A percentile compares a stretch with the other conserved stretches of the same genome.
These are phyloP conservation scores for Pelobates cultripes DNA, from an alignment of 2,797 vertebrate species.

Conservation along the genomic window DNA sequence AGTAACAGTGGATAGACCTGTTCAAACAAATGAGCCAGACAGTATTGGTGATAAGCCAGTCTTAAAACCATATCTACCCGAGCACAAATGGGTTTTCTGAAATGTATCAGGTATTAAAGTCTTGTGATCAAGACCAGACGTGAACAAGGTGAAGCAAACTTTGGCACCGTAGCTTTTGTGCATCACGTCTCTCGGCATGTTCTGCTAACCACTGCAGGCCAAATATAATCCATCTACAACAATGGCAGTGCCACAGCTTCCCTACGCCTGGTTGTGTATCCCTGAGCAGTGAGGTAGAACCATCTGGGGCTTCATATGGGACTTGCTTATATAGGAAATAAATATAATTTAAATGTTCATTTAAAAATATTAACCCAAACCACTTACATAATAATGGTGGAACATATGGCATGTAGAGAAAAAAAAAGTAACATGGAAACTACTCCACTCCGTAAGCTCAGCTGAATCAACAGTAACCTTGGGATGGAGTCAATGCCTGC, in stretches of 20 bases:
- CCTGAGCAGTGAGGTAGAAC: not conserved
- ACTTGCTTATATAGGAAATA: too few relatives aligned
- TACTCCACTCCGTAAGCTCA: not conserved
- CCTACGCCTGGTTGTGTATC: not conserved
- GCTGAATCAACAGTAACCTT: constrained; percentile 1
- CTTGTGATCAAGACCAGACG: not conserved
- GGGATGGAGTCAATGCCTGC: not conserved
- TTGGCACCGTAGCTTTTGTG: not conserved
- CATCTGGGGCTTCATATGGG: too few relatives aligned
- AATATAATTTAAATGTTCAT: too few relatives aligned
- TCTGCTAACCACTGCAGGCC: not conserved
- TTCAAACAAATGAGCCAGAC: too few relatives aligned
- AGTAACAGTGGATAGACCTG: too few relatives aligned
- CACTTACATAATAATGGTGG: constrained; percentile 1
- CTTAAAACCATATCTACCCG: too few relatives aligned
- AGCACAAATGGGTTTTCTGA: too few relatives aligned
- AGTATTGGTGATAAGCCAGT: too few relatives aligned
- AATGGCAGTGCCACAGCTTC: not conserved
- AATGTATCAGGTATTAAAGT: too few relatives aligned
- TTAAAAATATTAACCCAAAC: not conserved
- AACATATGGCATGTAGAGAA: constrained; percentile 9
- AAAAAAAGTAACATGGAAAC: constrained; percentile 1
- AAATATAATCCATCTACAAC: not conserved
- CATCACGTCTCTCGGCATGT: not conserved
- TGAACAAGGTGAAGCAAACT: not conserved